These are phyloP conservation scores for Anastrepha obliqua DNA, from an alignment of 1,140 invertebrate genomes.

Conservation along the genomic window DNA sequence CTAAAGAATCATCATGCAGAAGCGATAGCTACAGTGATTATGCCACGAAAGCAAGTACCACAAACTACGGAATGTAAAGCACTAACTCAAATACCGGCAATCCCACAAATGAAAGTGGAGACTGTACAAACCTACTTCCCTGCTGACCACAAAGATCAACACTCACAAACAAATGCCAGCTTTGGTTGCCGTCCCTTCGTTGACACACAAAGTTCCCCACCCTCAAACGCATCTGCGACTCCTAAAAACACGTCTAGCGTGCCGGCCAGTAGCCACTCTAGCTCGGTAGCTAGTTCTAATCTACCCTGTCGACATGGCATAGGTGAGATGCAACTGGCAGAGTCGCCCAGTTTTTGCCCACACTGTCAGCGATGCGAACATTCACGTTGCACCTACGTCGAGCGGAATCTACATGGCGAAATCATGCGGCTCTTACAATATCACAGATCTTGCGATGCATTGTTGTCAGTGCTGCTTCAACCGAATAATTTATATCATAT, in stretches of 20 bases:
- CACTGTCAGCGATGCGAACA: conserved; percentile 4
- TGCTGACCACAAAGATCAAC: not conserved
- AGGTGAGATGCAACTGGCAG: not conserved
- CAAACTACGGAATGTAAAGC: not conserved
- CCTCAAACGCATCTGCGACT: not conserved
- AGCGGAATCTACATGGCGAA: not conserved
- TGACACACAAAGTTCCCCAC: conserved; percentile 40
- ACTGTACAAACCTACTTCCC: not conserved
- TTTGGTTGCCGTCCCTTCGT: conserved; percentile 30
- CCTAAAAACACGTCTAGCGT: not conserved
- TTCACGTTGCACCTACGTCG: not conserved
- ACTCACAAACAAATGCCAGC: conserved; percentile 24
- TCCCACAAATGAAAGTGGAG: not conserved
- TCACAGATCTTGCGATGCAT: conserved; percentile 36
- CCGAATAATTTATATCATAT: conserved; percentile 65
- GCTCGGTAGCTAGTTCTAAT: not conserved
- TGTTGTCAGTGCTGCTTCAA: conserved; percentile 60
- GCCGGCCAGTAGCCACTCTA: not conserved
- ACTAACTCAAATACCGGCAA: not conserved
- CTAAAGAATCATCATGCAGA: conserved; percentile 28
- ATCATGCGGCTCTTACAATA: not conserved
- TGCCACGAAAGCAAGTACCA: not conserved
- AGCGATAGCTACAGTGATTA: not conserved
- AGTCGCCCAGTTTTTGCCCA: conserved; percentile 27
- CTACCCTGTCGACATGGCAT: not conserved